phyloP scores from a whole-genome alignment of 2,113 vertebrate genomes.

The Edolisoma coerulescens region DNA sequence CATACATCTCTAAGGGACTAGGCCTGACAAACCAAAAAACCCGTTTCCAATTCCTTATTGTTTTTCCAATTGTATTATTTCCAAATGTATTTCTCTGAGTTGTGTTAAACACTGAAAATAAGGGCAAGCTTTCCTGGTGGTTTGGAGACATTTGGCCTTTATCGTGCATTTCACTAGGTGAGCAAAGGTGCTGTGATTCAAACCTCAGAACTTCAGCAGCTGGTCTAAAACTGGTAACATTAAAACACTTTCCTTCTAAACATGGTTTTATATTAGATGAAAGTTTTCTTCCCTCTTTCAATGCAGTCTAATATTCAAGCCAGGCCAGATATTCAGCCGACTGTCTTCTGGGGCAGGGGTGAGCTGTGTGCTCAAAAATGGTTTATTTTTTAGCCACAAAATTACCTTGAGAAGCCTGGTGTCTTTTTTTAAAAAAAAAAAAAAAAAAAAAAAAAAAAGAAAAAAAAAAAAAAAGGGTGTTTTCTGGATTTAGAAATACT shows the following conservation, averaged over 20 bases:
- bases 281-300: background rate
- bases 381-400: background rate
- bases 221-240: background rate
- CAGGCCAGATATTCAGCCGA: background rate
- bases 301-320: background rate
- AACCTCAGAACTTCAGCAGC: background rate
- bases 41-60: background rate
- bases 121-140: background rate
- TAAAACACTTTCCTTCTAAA: background rate
- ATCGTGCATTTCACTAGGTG: background rate
- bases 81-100: background rate
- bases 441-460: background rate
- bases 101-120: background rate
- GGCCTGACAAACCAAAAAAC: background rate
- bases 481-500: background rate
- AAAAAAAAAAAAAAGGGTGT: background rate
- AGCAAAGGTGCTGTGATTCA: background rate
- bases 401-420: background rate
- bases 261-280: fast-evolving
- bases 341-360: background rate
- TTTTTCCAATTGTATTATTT: background rate
- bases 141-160: background rate
- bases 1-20: background rate
- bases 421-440: background rate
- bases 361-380: background rate